These are phyloP conservation scores for Meandrina meandrites DNA, from an alignment of 92 coral and sea anemone species.

Conservation along the genomic window DNA sequence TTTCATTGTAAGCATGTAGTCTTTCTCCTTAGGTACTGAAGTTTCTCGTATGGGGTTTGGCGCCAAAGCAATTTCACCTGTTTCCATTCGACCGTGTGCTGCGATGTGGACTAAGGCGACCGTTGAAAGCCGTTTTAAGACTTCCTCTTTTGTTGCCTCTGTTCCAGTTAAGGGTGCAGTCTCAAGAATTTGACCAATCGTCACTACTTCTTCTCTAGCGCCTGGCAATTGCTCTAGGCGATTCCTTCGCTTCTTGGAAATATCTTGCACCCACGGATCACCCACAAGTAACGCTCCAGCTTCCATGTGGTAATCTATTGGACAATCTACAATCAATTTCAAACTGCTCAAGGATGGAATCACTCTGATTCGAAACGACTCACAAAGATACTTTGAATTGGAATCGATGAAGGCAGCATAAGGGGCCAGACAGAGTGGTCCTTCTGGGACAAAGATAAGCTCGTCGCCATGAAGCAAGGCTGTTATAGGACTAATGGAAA, in stretches of 20 bases:
- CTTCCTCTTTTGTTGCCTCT: conserved; percentile 42
- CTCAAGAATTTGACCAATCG: conserved; percentile 12
- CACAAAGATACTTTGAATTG: conserved; percentile 5
- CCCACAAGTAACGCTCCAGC: conserved; percentile 51
- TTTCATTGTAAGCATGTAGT: conserved; percentile 16
- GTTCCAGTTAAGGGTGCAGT: conserved; percentile 18
- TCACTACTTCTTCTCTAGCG: conserved; percentile 40
- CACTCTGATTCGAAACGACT: conserved; percentile 21
- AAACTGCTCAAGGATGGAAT: conserved; percentile 27
- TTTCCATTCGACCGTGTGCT: conserved; percentile 26
- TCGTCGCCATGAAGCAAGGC: conserved; percentile 4
- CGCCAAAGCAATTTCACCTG: conserved; percentile 17
- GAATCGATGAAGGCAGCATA: conserved; percentile 8
- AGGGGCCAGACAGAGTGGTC: conserved; percentile 19
- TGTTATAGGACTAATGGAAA: not conserved
- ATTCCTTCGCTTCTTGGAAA: not conserved
- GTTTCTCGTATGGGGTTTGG: not conserved
- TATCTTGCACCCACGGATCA: conserved; percentile 23
- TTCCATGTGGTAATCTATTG: conserved; percentile 5
- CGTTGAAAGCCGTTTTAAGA: conserved; percentile 11
- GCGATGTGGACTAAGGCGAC: conserved; percentile 33
- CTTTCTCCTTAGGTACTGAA: not conserved
- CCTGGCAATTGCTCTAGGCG: conserved; percentile 19
- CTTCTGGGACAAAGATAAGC: conserved; percentile 33
- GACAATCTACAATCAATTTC: not conserved